Base-by-base conservation (phyloP, 2,113 vertebrate species). In the Halichoerus grypus region DNA sequence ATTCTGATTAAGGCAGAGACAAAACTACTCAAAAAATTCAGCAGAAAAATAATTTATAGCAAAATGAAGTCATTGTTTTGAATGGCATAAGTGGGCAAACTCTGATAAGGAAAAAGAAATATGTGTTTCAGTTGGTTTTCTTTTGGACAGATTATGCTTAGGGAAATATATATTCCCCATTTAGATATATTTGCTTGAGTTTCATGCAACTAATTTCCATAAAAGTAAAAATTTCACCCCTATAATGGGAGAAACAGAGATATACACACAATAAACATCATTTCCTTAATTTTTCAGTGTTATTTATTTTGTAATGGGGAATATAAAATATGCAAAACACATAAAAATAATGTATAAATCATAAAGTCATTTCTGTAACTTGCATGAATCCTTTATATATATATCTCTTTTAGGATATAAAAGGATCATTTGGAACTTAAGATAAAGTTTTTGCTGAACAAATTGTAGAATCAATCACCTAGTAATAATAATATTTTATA, bases 201-300 rank as follows among this genome's bases (percentile, higher is more conserved):
- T 97, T 95, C 92, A 96, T 85, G 39, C 7, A 97, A 95, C 51
- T 82, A 74, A 95, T 95, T 97, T 97, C 59, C 81, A 95, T 96
- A 96, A 97, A 97, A 97, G 95, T 98, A 96, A 97, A 97, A 97
- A 96, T 94, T 96, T 95, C 14, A 88, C 86, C 74, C 67, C 86
- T 39, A 57, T 59, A 84, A 80, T 10, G 31, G 28, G 36, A 97
- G 81, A 93, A 97, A 89, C 67, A 94, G 69, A 77, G 22, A 91
- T 69, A 88, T 88, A 94, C 1, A 96, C 33, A 79, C 9, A 97
- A 96, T 96, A 96, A 96, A 97, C 9, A 8, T 84, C 81, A 94
- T 86, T 94, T 31, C 26, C 36, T 96, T 97, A 96, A 97, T 86
- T 95, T 95, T 94, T 97, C 80, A 95, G 65, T 86, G 39, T 95